These are phyloP conservation scores for Elephantulus edwardii DNA, from an alignment of 2,113 vertebrate genomes.

Conservation along the genomic window DNA sequence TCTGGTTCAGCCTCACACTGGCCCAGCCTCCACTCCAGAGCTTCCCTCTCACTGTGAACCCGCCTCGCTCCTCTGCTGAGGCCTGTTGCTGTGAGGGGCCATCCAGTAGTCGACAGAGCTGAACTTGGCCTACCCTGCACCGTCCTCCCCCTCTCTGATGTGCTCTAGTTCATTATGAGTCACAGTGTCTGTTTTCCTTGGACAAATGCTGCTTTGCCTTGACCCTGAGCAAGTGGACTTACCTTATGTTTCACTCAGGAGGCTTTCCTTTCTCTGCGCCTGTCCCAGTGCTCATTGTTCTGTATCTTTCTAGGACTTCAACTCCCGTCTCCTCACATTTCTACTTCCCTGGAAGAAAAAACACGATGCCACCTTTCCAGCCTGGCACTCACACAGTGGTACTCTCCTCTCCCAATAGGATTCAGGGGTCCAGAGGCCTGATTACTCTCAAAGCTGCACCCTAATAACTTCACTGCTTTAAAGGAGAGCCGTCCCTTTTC, in stretches of 20 bases:
- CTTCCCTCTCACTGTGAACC: not conserved
- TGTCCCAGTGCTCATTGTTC: no score
- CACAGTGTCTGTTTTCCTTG: no score
- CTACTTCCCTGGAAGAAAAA: not conserved
- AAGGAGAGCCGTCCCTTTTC: conserved; percentile 71
- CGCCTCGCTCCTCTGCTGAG: not conserved
- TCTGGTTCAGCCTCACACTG: not conserved
- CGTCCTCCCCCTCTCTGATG: no score
- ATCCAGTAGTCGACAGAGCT: no score
- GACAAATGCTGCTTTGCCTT: no score
- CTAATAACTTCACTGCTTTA: not conserved
- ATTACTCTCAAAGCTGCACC: conserved; percentile 59
- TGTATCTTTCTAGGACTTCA: not conserved
- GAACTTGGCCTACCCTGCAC: no score
- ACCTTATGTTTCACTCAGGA: not conserved
- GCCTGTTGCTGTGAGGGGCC: no score
- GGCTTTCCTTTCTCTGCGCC: not conserved
- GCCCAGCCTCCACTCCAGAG: not conserved
- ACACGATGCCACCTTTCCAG: not conserved
- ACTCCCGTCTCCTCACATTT: not conserved
- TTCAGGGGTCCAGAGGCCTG: not conserved
- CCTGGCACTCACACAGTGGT: not conserved
- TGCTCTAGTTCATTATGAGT: no score
- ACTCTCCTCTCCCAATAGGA: not conserved
- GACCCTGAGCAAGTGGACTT: not conserved